Base-by-base conservation (phyloP, 2,113 vertebrate species). In the Mellivora capensis region DNA sequence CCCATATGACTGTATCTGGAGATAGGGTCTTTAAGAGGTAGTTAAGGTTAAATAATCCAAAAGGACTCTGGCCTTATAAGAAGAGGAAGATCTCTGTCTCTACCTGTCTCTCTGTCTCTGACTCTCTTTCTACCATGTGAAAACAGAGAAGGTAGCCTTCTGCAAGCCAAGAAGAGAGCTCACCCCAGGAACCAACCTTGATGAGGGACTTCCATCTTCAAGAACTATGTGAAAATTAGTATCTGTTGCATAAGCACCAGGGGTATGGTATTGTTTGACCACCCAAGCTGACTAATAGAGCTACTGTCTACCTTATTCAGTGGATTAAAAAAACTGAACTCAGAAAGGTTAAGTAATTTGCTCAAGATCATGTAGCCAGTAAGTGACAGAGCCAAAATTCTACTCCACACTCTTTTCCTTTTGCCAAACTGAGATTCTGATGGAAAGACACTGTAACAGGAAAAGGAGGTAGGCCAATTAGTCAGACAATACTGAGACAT, bases 291-390 rank as follows among this genome's bases (percentile, higher is more conserved):
- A 34, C 27, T 79, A 80, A 52, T 37, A n/a, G 29, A 42, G 52
- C n/a, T 67, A 91, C 31, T 39, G 14, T 27, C 74, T 44, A 67
- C 79, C 64, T 85, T 86, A 85, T 52, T 81, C 47, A 34, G 39
- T 91, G 23, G 67, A 84, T 84, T 61, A 77, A n/a, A 93, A 93
- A 97, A 80, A 91, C 37, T 64, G 31, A 72, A 77, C 34, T 88
- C 37, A 27, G 42, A 69, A 94, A 91, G 13, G 52, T 71, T 77
- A 88, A 87, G 25, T 82, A 80, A 82, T 25, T 54, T 82, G 18
- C 31, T 71, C n/a, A 47, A 80, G 29, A 39, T 72, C 52, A 72
- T 18, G 23, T 13, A 84, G 31, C 14, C 34, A n/a, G n/a, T n/a
- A 64, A 47, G 23, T 47, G 10, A 21, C 23, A 61, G 44, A 96